These are phyloP conservation scores for Scaptomyza flava DNA, from an alignment of 2,888 invertebrate genomes.

Conservation along the genomic window DNA sequence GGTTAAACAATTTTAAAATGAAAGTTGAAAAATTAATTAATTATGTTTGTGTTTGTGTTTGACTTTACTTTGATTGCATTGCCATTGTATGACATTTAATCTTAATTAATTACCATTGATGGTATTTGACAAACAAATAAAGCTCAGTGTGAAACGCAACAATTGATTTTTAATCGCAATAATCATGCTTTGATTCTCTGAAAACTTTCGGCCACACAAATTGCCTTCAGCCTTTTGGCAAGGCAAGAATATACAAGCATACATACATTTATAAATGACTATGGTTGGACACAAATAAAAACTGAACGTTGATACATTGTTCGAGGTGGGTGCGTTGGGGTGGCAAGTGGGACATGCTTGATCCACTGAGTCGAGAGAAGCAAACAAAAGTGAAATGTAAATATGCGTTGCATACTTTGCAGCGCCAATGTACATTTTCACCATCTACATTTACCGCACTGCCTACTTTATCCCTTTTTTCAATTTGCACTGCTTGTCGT, in stretches of 20 bases:
- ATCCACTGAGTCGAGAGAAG: constrained; percentile 46
- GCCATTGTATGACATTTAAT: neutral
- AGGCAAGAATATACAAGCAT: neutral
- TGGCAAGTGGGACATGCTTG: constrained; percentile 22
- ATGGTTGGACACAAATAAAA: constrained; percentile 22
- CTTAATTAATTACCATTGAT: constrained; percentile 1
- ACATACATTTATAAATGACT: neutral
- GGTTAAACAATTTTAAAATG: too few relatives aligned
- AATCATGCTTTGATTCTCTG: constrained; percentile 1
- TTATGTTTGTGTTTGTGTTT: constrained; percentile 1
- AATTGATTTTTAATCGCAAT: constrained; percentile 6
- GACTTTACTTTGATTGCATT: neutral
- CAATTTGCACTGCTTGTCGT: constrained; percentile 2
- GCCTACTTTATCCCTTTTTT: neutral
- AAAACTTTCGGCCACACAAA: neutral
- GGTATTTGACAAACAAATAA: constrained; percentile 5
- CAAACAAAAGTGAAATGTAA: constrained; percentile 70
- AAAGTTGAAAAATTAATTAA: neutral
- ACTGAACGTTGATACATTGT: constrained; percentile 87
- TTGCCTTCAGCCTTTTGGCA: constrained; percentile 3
- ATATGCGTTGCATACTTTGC: constrained; percentile 74
- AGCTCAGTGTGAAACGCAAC: neutral
- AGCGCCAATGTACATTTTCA: constrained; percentile 69
- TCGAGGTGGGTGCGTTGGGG: constrained; percentile 1
- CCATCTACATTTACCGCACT: constrained; percentile 8